These are phyloP conservation scores for Elymnias hypermnestra DNA, from an alignment of 1,140 invertebrate genomes.

Conservation along the genomic window DNA sequence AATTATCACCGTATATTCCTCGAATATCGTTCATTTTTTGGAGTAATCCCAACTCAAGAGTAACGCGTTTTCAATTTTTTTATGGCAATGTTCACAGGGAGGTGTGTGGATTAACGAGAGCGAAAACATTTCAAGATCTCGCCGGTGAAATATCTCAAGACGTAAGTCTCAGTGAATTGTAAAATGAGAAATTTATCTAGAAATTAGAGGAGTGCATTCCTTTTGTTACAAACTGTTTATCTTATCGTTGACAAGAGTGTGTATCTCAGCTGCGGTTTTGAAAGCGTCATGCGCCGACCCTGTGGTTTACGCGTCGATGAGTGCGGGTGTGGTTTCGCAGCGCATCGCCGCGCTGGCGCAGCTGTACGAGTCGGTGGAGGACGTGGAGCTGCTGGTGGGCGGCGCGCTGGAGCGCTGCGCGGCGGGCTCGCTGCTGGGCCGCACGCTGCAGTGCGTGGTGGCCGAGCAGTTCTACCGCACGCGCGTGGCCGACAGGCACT, in stretches of 20 bases:
- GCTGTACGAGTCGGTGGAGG: conserved; percentile 86
- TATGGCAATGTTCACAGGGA: conserved; percentile 39
- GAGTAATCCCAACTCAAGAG: too few relatives aligned
- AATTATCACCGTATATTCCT: too few relatives aligned
- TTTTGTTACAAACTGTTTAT: too few relatives aligned
- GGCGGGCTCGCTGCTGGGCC: conserved; percentile 87
- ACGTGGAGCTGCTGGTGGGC: conserved; percentile 93
- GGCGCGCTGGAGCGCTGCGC: conserved; percentile 87
- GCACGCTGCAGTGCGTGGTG: conserved; percentile 94
- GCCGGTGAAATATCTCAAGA: conserved; percentile 63
- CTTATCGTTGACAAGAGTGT: too few relatives aligned
- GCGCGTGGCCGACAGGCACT: conserved; percentile 88
- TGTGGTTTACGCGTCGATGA: neutral
- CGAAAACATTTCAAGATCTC: conserved; percentile 60
- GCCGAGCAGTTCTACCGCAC: conserved; percentile 91
- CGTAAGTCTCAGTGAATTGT: too few relatives aligned
- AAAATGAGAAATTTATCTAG: too few relatives aligned
- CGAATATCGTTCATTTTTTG: too few relatives aligned
- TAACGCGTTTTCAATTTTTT: neutral
- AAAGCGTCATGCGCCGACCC: too few relatives aligned
- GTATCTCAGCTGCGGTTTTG: too few relatives aligned
- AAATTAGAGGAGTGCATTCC: too few relatives aligned
- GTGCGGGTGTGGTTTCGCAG: conserved; percentile 51
- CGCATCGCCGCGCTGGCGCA: conserved; percentile 80
- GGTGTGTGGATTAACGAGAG: conserved; percentile 58